Conservation (phyloP, 2,113 vertebrate species). For the Pavo muticus region DNA sequence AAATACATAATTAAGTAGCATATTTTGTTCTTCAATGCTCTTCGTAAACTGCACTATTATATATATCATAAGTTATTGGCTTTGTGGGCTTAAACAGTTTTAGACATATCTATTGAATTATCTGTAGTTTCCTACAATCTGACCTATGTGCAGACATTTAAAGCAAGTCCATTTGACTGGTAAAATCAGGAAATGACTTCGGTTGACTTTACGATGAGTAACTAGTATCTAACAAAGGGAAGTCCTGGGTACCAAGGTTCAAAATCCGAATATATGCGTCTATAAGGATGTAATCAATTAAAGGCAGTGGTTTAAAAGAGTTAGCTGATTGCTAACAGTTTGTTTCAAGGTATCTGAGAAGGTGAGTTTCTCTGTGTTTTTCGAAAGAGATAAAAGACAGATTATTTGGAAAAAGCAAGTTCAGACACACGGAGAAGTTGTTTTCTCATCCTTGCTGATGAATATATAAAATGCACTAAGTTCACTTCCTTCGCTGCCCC, state of each 20-base stretch:
- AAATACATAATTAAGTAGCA: neutral
- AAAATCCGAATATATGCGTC: neutral
- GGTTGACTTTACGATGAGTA: neutral
- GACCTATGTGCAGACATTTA: neutral
- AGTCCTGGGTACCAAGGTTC: neutral
- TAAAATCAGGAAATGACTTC: neutral
- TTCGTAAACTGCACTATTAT: neutral
- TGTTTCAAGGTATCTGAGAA: neutral
- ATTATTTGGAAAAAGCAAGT: neutral
- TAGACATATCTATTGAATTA: rapidly evolving
- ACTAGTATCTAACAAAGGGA: neutral
- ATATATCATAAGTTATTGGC: neutral
- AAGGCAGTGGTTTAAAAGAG: neutral
- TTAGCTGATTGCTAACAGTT: neutral
- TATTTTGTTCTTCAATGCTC: neutral
- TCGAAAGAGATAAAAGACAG: neutral
- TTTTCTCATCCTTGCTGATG: neutral
- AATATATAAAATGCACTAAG: neutral
- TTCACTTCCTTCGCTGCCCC: neutral
- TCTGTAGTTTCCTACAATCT: neutral
- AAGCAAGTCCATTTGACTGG: neutral
- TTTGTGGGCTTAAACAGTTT: neutral
- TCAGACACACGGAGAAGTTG: neutral
- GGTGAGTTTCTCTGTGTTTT: neutral
- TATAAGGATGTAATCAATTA: neutral